Base-by-base conservation (phyloP, 2,113 vertebrate species). In the Spermophilus dauricus region DNA sequence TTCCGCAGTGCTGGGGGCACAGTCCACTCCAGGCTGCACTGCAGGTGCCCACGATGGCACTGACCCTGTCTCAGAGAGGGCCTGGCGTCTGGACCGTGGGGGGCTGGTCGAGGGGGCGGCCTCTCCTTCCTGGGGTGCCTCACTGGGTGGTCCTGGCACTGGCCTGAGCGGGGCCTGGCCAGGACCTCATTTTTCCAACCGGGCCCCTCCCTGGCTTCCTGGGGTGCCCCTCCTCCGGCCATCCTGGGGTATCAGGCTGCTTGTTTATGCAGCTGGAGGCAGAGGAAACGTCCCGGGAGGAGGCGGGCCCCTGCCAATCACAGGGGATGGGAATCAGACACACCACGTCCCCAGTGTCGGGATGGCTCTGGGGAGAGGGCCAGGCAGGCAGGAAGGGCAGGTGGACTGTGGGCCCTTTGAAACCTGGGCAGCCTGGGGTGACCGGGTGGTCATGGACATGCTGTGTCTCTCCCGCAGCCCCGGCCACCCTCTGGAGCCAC, bases 381-480 rank as follows among this genome's bases (percentile, higher is more conserved):
- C 48, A 51, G 48, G 48, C 48, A 13, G 2, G 48, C 10, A 51
- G 48, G 48, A 13, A 51, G 48, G 48, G 10, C 48, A 2, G 48
- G 56, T 58, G 45, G 45, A 45, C 45, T 45, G 45, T 45, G 45
- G 45, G 45, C 45, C 8, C 45, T 45, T 45, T 45, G 45, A 45
- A 45, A 45, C 45, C 45, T 45, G 45, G 45, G 45, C 45, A 58
- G 56, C 18, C 22, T 63, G 61, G 24, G 61, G 24, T 9, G 37
- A 65, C 75, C 5, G 0, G 58, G 86, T 28, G 30, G 24, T 12
- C 2, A 63, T 4, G 0, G 4, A 1, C 0, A 0, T 1, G 22
- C 10, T 8, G 45, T 1, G 1, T 6, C 82, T 75, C 45, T n/a
- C 13, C 53, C 9, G 11, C 4, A 4, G 3, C 0, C 58, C 9